Evolutionary conservation across 2,797 vertebrate species (phyloP), one percentile per base, ranked within the genome.

Genomic region (Psittacula echo): DNA sequence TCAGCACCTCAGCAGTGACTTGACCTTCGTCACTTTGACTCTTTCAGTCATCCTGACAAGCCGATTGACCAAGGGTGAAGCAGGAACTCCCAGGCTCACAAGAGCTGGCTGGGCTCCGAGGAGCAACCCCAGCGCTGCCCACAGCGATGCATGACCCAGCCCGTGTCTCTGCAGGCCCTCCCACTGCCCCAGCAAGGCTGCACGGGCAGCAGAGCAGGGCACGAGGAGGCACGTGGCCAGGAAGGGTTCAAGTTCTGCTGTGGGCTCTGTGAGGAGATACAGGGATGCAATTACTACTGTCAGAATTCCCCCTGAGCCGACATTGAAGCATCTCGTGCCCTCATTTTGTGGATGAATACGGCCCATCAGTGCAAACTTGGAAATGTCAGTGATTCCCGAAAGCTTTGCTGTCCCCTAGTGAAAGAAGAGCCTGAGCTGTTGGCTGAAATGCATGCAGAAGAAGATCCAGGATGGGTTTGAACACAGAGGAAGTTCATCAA

Each of bases 381-480:
- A 85, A 70, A 78, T 81, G 81, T 82, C 91, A 88, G 66, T 37
- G 82, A 62, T 72, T 93, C 44, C 74, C n/a, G 53, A 77, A 47
- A 27, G 21, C 61, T 82, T 32, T 71, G 61, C 32, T 2, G 1
- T 61, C 20, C 41, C 24, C 70, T 44, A 45, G 50, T 64, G 76
- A 88, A 75, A 72, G n/a, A 65, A 26, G 74, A 83, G 58, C 17
- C 26, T 4, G 32, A 77, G 65, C 83, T 83, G 9, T 26, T 84
- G 82, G 23, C 91, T 88, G 66, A 39, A 42, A 76, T 39, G 41
- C 22, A 5, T 0, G 2, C 29, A 22, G 71, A 22, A 53, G 30
- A 34, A 26, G 34, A 64, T 54, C 58, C 9, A 4, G 47, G 88
- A 27, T 87, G 81, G 6, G 11, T 37, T 61, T 60, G 62, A 80